phyloP scores from a whole-genome alignment of 2,888 invertebrate genomes.

The Protonemura montana region DNA sequence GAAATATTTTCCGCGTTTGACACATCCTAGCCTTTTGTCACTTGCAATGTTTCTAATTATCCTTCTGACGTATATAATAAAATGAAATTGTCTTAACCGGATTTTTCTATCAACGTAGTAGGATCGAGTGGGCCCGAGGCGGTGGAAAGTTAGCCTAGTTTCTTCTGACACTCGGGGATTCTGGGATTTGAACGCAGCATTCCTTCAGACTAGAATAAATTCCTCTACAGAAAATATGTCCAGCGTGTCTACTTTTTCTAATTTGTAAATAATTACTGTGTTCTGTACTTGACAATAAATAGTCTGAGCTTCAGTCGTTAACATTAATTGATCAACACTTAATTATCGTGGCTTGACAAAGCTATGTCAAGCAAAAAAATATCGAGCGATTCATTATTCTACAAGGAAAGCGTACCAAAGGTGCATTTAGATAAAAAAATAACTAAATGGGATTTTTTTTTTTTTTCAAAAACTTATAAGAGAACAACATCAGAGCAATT shows the following conservation, averaged over 20 bases:
- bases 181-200: slow-evolving; percentile 4
- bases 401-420: not conserved
- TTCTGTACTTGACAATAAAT: slow-evolving; percentile 5
- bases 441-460: not conserved
- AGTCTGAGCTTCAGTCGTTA: not conserved
- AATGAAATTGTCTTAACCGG: not conserved
- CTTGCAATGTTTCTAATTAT: not conserved
- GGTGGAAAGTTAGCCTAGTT: slow-evolving; percentile 7
- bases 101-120: not conserved
- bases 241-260: slow-evolving; percentile 4
- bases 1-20: not conserved
- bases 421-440: not conserved
- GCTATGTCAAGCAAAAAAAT: not conserved
- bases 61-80: not conserved
- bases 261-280: slow-evolving; percentile 12
- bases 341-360: slow-evolving; percentile 12
- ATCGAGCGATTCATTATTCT: not conserved
- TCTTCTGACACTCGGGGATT: slow-evolving; percentile 7
- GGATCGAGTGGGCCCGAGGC: not conserved
- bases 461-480: not conserved
- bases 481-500: not conserved
- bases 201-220: not conserved
- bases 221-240: not conserved
- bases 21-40: not conserved
- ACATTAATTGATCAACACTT: slow-evolving; percentile 12